phyloP scores from a whole-genome alignment of 1,140 invertebrate genomes.

The Lithobius niger region DNA sequence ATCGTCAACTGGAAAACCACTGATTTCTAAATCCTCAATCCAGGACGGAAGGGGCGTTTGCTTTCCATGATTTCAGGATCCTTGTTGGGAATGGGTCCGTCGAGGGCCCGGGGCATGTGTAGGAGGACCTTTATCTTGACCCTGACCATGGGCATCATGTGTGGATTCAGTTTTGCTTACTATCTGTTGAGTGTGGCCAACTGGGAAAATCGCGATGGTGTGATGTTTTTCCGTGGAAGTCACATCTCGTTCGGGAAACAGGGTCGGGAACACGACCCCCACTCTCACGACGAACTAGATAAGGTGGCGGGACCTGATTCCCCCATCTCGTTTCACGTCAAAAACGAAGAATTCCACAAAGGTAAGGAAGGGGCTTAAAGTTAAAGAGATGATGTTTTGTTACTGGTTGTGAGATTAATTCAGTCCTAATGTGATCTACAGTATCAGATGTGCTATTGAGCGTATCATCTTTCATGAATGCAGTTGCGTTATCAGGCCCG shows the following conservation, averaged over 20 bases:
- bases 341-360: conserved; percentile 45
- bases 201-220: conserved; percentile 14
- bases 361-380: conserved; percentile 23
- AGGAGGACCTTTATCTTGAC: conserved; percentile 20
- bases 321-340: conserved; percentile 36
- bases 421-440: no score
- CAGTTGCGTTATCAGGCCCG: no score
- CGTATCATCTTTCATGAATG: no score
- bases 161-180: conserved; percentile 34
- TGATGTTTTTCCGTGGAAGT: conserved; percentile 7
- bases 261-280: conserved; percentile 36
- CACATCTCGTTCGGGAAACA: conserved; percentile 10
- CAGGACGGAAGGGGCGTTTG: no score
- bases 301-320: conserved; percentile 36
- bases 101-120: no score
- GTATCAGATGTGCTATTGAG: no score
- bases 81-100: no score
- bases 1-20: no score
- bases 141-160: conserved; percentile 27
- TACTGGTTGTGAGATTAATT: no score
- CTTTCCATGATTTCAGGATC: no score
- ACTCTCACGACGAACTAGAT: conserved; percentile 42
- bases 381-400: no score
- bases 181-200: conserved; percentile 25
- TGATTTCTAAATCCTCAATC: no score